phyloP scores from a whole-genome alignment of 2,113 vertebrate species.

The Microtus richardsoni region DNA sequence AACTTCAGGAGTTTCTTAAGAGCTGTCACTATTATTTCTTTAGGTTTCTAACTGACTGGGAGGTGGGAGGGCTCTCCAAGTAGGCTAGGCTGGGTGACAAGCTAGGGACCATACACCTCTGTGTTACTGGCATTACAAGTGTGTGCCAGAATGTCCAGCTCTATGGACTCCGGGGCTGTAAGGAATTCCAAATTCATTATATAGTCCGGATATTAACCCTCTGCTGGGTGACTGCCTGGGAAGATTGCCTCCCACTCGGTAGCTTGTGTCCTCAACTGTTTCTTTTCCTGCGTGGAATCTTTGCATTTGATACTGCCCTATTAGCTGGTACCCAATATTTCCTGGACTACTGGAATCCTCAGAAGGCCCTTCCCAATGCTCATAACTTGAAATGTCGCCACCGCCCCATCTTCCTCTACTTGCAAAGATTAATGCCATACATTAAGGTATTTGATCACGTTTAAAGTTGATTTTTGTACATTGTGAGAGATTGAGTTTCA shows the following conservation, averaged over 20 bases:
- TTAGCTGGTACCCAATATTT: not conserved
- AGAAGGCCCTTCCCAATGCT: not conserved
- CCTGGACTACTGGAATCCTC: not conserved
- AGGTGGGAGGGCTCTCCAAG: not conserved
- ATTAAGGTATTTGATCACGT: not conserved
- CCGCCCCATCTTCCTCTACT: not conserved
- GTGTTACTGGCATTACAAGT: not conserved
- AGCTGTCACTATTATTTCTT: not conserved
- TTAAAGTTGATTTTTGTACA: not conserved
- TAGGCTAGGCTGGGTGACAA: not conserved
- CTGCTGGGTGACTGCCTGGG: not conserved
- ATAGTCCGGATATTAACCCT: no score
- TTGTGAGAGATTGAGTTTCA: not conserved
- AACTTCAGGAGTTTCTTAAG: no score
- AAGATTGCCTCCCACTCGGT: not conserved
- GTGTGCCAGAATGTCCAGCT: not conserved
- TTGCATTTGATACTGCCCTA: not conserved
- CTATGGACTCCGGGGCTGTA: not conserved
- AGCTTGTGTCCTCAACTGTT: no score
- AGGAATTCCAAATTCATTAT: not conserved
- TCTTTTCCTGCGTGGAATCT: not conserved
- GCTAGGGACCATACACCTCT: not conserved
- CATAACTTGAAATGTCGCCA: not conserved
- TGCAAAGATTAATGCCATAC: not conserved
- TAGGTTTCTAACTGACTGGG: not conserved